Percentiles rank a stretch among this genome's conserved stretches.
phyloP scores from a whole-genome alignment of 2,888 invertebrate species.

The Bembecia ichneumoniformis region DNA sequence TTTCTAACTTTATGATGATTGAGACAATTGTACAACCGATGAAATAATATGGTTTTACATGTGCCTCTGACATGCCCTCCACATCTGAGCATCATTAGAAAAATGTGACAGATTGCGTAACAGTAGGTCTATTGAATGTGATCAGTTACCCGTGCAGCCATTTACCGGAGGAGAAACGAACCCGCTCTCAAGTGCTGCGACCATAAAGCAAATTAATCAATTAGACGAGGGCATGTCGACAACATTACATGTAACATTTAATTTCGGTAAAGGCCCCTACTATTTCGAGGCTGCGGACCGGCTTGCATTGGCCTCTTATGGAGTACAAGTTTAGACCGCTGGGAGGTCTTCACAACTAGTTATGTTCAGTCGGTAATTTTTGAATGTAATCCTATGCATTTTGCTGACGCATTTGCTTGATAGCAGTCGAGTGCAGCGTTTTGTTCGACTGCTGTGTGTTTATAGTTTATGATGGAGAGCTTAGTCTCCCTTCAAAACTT shows the following conservation, averaged over 20 bases:
- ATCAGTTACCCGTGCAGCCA: slow-evolving; percentile 54
- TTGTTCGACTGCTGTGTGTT: slow-evolving; percentile 46
- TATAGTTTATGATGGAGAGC: slow-evolving; percentile 57
- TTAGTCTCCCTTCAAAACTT: background rate
- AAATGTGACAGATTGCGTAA: slow-evolving; percentile 69
- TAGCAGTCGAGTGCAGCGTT: slow-evolving; percentile 44
- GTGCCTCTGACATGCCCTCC: slow-evolving; percentile 2
- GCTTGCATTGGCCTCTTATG: slow-evolving; percentile 17
- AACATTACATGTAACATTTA: slow-evolving; percentile 68
- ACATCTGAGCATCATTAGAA: slow-evolving; percentile 30
- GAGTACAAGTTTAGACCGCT: slow-evolving; percentile 7
- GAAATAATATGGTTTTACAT: too few relatives aligned
- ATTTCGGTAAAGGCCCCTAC: slow-evolving; percentile 48
- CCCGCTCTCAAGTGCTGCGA: slow-evolving; percentile 56
- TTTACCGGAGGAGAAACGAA: slow-evolving; percentile 55
- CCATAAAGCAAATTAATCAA: slow-evolving; percentile 74
- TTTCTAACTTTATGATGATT: too few relatives aligned
- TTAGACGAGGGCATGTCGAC: slow-evolving; percentile 70
- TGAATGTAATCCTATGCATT: slow-evolving; percentile 53
- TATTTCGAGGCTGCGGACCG: slow-evolving; percentile 20
- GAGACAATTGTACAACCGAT: too few relatives aligned
- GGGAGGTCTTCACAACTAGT: slow-evolving; percentile 26
- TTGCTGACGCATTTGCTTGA: slow-evolving; percentile 65
- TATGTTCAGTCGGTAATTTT: slow-evolving; percentile 29
- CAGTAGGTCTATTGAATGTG: slow-evolving; percentile 46